A percentile compares a stretch with the other conserved stretches of the same genome.
phyloP scores from a whole-genome alignment of 2,888 invertebrate species.

The Vesta saturnalis region DNA sequence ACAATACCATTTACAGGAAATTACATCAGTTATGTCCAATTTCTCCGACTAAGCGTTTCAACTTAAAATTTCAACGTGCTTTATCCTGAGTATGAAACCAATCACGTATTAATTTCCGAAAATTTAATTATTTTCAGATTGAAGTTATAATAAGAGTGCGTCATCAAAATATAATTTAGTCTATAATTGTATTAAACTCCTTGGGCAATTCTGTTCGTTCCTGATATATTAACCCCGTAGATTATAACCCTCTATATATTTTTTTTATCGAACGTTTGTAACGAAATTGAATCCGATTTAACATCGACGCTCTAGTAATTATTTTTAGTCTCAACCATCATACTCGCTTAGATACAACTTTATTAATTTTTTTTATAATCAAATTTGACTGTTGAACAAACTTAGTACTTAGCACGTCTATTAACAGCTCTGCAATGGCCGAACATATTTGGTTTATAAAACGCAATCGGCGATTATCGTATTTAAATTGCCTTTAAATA shows the following conservation, averaged over 20 bases:
- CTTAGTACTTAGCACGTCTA: constrained; percentile 26
- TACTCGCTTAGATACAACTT: background rate
- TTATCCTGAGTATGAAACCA: too few relatives aligned
- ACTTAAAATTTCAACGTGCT: too few relatives aligned
- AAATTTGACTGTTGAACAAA: background rate
- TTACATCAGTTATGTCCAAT: too few relatives aligned
- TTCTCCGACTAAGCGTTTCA: too few relatives aligned
- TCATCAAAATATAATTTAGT: constrained; percentile 36
- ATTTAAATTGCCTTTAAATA: constrained; percentile 42
- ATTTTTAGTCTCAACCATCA: constrained; percentile 2
- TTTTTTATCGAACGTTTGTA: background rate
- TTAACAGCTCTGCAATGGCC: constrained; percentile 38
- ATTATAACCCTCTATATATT: constrained; percentile 23
- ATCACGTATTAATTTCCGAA: constrained; percentile 37
- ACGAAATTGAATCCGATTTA: constrained; percentile 10
- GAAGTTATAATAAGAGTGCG: constrained; percentile 34
- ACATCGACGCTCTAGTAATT: constrained; percentile 7
- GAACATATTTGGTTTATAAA: constrained; percentile 37
- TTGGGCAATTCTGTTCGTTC: constrained; percentile 32
- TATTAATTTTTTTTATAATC: background rate
- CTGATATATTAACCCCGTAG: constrained; percentile 28
- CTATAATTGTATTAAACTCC: constrained; percentile 41
- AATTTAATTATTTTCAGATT: constrained; percentile 40
- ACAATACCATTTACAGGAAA: too few relatives aligned
- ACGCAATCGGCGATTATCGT: constrained; percentile 40